Evolutionary conservation across 2,113 vertebrate species (phyloP).

Genomic region (Gadus chalcogrammus): DNA sequence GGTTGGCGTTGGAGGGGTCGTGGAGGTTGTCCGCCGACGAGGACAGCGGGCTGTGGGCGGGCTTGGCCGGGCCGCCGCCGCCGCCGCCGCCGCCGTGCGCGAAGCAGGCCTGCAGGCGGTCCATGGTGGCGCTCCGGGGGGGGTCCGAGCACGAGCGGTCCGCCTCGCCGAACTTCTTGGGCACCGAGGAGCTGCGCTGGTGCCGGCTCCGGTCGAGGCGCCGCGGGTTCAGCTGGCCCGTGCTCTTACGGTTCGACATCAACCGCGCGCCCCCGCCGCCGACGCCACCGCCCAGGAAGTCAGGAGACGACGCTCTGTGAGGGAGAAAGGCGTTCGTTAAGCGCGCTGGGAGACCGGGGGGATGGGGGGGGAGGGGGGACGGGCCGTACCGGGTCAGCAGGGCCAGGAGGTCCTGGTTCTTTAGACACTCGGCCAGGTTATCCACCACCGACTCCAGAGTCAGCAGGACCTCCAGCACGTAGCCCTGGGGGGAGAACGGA

Average conservation of each 20-base stretch:
- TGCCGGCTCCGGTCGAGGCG: constrained; percentile 83
- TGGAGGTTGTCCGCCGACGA: constrained; percentile 76
- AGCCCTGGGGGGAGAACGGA: constrained; percentile 72
- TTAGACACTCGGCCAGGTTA: constrained; percentile 91
- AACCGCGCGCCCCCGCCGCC: constrained; percentile 60
- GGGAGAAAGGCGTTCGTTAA: background rate
- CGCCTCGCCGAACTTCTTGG: constrained; percentile 88
- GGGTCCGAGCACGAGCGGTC: constrained; percentile 82
- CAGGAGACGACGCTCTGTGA: constrained; percentile 85
- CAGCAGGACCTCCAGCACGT: constrained; percentile 93
- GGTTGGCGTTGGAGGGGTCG: constrained; percentile 84
- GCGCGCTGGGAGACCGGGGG: background rate
- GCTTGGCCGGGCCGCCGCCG: constrained; percentile 72
- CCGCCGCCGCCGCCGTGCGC: constrained; percentile 83
- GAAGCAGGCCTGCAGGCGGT: constrained; percentile 87
- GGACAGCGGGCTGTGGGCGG: constrained; percentile 72
- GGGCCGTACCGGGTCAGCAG: constrained; percentile 81
- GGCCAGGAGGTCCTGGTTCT: constrained; percentile 86
- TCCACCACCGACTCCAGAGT: constrained; percentile 93
- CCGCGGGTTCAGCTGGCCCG: constrained; percentile 82
- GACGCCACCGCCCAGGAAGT: constrained; percentile 73
- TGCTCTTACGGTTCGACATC: constrained; percentile 86
- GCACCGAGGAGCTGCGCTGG: constrained; percentile 93
- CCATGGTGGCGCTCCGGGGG: constrained; percentile 90
- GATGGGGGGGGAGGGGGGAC: background rate